Base-by-base conservation (phyloP, 2,113 vertebrate genomes). In the Phoxinus phoxinus region DNA sequence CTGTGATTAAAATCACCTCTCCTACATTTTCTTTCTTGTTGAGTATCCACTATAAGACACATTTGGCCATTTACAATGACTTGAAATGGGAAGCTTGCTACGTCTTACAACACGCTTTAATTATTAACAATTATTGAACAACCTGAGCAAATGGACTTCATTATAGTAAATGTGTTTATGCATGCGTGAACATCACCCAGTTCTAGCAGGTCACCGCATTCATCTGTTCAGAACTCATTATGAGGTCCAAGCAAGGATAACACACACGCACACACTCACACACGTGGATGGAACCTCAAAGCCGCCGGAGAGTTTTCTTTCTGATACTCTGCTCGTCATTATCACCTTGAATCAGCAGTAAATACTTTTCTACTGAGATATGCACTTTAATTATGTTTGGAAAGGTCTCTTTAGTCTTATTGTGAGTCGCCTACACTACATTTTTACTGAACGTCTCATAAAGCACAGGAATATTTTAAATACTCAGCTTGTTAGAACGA, bases 191-290 rank as follows among this genome's bases (percentile, higher is more conserved):
- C 10, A 44, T 67, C 13, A 1, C 35, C 46, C 48, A 32, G 61
- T 69, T 76, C n/a, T 67, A 67, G 53, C 82, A 79, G 69, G 73
- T 80, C 71, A 41, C 59, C 7, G 15, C 71, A 51, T 65, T 85
- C 41, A 41, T 41, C 8, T 41, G 25, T 73, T 73, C 27, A 17
- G 37, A 41, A n/a, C 35, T 86, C 7, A 58, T 37, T 32, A 19
- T 30, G 25, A 67, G 58, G 23, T 30, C 65, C 78, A 87, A 87
- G 82, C 78, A 87, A 87, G 82, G 76, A 87, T 69, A 74, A 35
- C n/a, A 67, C 41, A 41, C 37, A 67, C 79, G 69, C 85, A 37
- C 46, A 71, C 61, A 69, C 63, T 19, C 35, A 37, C 61, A 74
- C 69, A 73, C 0, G 9, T 23, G 12, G 44, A 27, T 23, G 12